phyloP scores from a whole-genome alignment of 2,797 vertebrate species.

The Cirrhinus molitorella region DNA sequence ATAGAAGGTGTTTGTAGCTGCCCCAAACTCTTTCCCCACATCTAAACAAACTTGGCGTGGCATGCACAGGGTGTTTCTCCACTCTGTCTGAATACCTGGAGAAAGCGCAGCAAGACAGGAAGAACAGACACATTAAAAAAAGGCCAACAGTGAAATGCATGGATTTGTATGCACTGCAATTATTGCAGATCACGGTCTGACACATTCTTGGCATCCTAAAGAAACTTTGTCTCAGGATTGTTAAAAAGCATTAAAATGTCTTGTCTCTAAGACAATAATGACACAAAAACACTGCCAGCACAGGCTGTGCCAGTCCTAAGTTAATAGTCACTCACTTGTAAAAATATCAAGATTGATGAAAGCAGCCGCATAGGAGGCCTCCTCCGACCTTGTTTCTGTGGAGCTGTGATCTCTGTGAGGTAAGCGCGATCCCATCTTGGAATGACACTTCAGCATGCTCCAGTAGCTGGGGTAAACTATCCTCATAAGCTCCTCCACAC shows the following conservation, averaged over 20 bases:
- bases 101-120: slow-evolving; percentile 72
- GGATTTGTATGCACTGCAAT: slow-evolving; percentile 19
- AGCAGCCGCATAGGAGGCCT: slow-evolving; percentile 88
- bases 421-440: slow-evolving; percentile 82
- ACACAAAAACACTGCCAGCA: slow-evolving; percentile 21
- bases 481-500: slow-evolving; percentile 94
- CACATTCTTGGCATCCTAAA: slow-evolving; percentile 28
- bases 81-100: slow-evolving; percentile 98
- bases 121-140: slow-evolving; percentile 57
- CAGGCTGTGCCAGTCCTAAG: slow-evolving; percentile 10
- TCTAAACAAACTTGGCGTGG: slow-evolving; percentile 98
- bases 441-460: slow-evolving; percentile 92
- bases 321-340: slow-evolving; percentile 86
- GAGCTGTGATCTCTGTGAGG: slow-evolving; percentile 71
- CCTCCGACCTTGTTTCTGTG: slow-evolving; percentile 76
- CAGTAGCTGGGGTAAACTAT: slow-evolving; percentile 94
- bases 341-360: slow-evolving; percentile 92
- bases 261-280: slow-evolving; percentile 18
- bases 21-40: slow-evolving; percentile 97
- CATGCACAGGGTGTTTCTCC: slow-evolving; percentile 97
- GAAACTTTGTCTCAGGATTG: slow-evolving; percentile 27
- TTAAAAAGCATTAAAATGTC: not conserved
- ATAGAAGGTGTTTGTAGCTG: slow-evolving; percentile 98
- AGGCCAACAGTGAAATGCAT: slow-evolving; percentile 15
- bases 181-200: slow-evolving; percentile 3